These are phyloP conservation scores for Propithecus perrieri DNA, from an alignment of 2,797 vertebrate genomes.

Conservation along the genomic window DNA sequence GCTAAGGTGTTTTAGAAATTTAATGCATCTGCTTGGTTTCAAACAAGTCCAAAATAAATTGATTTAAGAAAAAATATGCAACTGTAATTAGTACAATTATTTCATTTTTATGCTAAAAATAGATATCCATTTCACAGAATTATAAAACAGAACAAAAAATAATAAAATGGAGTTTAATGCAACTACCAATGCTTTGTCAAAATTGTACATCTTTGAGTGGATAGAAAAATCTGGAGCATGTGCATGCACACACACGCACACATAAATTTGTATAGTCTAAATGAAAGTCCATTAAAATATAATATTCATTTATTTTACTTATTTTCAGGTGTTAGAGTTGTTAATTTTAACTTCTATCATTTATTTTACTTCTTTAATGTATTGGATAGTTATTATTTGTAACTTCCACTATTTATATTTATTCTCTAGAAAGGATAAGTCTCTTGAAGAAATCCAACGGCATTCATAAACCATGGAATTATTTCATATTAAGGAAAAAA, in stretches of 20 bases:
- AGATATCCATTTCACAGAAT: not conserved
- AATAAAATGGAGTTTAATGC: not conserved
- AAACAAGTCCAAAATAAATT: not conserved
- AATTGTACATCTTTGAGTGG: not conserved
- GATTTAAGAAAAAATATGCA: not conserved
- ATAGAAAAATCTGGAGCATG: not conserved
- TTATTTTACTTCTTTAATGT: not conserved
- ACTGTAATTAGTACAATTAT: not conserved
- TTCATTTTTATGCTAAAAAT: not conserved
- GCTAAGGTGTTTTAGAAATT: not conserved
- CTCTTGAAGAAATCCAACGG: not conserved
- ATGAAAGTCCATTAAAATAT: not conserved
- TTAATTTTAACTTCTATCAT: not conserved
- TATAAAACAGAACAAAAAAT: not conserved
- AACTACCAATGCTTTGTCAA: not conserved
- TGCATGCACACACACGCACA: not conserved
- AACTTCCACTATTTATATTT: not conserved
- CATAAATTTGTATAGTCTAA: not conserved
- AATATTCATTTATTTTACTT: not conserved
- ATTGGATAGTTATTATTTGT: not conserved
- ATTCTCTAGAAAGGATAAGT: not conserved
- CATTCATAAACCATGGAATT: not conserved
- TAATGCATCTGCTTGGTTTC: not conserved
- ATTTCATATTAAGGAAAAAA: not conserved
- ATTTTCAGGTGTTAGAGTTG: not conserved